A percentile compares a stretch with the other conserved stretches of the same genome.
Evolutionary conservation across 2,888 invertebrate genomes (phyloP).

Genomic region (Eupithecia dodoneata): DNA sequence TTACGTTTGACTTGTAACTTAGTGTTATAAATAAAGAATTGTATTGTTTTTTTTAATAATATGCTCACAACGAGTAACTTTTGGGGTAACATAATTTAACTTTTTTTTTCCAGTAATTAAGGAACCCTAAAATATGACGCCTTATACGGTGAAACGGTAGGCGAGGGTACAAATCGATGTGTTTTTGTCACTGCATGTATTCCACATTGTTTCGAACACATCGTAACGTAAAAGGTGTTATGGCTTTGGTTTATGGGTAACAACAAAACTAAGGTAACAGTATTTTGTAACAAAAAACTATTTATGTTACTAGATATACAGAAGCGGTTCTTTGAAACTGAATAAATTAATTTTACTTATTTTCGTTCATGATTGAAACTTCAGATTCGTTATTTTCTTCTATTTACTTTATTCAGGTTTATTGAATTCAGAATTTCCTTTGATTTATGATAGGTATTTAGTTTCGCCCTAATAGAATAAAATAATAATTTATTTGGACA

Average conservation of each 20-base stretch:
- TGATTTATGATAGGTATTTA: background rate
- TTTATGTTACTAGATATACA: background rate
- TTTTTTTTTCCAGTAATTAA: background rate
- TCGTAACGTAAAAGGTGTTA: constrained; percentile 32
- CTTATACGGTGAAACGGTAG: constrained; percentile 51
- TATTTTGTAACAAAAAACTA: background rate
- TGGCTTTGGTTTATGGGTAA: constrained; percentile 23
- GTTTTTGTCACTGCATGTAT: constrained; percentile 38
- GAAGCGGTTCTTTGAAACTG: background rate
- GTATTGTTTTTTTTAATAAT: too few relatives aligned
- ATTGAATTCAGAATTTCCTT: background rate
- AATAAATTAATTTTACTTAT: background rate
- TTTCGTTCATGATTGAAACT: background rate
- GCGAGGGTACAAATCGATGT: constrained; percentile 43
- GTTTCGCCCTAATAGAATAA: background rate
- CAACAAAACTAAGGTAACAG: background rate
- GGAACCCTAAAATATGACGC: constrained; percentile 36
- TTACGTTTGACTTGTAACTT: too few relatives aligned
- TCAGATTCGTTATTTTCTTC: background rate
- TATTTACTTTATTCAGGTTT: background rate
- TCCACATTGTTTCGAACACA: constrained; percentile 31
- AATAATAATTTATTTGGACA: too few relatives aligned
- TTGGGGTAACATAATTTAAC: too few relatives aligned
- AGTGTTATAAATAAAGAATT: too few relatives aligned
- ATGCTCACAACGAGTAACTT: too few relatives aligned